Evolutionary conservation across 1,140 invertebrate genomes (phyloP), one percentile per base, ranked within the genome.

Genomic region (Bombus haemorrhoidalis): DNA sequence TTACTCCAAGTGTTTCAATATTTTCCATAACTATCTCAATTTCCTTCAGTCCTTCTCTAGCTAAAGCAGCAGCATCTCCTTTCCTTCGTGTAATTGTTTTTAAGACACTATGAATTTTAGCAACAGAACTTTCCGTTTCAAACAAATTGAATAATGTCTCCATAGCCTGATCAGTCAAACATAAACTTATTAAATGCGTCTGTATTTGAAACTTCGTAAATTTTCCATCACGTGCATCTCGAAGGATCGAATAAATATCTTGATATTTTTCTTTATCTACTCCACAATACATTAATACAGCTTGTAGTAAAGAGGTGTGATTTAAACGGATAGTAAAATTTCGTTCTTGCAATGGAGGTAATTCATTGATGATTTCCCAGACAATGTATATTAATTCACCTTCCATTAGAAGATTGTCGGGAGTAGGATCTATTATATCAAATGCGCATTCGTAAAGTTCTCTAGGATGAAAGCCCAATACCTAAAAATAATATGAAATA

Each of bases 401-500:
- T 94, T 99, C 98, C 28, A 97, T 96, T 93, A 98, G 96, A 15
- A 97, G 94, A 87, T 97, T 97, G 76, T 96, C 96, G 85, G 95
- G 94, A 72, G 94, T 96, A 5, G 98, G 96, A 34, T 97, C 97
- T 22, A 99, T 97, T 86, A 99, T 98, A 93, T 99, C 99, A 95
- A 99, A 99, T 6, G 98, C 98, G 95, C 98, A 99, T 94, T 99
- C 98, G 83, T 97, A 97, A 12, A 98, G 96, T 95, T 99, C 98
- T 87, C 97, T 96, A 0, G 98, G 98, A 95, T 99, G 98, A 90
- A 98, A 97, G 15, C 98, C 98, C 90, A 96, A 96, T 66, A 92
- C 91, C 94, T 95, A 62, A 1, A 86, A 85, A 34, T 64, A 64
- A 32, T 18, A 76, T 34, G 18, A 53, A n/a, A 12, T 78, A 71